Evolutionary conservation across 2,888 invertebrate species (phyloP), one percentile per base, ranked within the genome.

Genomic region (Nowickia ferox): DNA sequence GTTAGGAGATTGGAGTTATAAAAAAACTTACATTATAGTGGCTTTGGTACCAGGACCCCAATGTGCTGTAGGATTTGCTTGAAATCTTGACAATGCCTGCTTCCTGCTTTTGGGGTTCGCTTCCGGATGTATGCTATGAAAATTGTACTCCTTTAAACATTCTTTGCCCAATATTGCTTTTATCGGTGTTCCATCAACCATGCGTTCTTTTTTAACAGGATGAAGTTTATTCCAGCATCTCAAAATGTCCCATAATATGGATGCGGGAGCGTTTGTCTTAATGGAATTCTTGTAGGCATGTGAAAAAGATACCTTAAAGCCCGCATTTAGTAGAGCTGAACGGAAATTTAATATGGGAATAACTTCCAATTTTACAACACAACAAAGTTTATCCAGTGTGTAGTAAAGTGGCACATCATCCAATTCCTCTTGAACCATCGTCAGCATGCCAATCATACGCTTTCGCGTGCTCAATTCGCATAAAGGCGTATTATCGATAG

Each of bases 31-130:
- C 96, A 96, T 97, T 19, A 96, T 95, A 22, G 95, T 95, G 0
- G 97, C 95, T 88, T 96, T 94, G 0, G 96, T 95, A 66, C 98
- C 98, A 0, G 99, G 98, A 1, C 99, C 98, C 98, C 98, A 99
- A 92, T 96, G 94, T 0, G 96, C 95, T 42, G 95, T 93, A 0
- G 98, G 98, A 93, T 99, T 99, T 88, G 94, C 94, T 92, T 97
- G 98, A 93, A 96, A 98, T 55, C 99, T 94, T 1, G 97, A 93
- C 30, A 96, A 93, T 0, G 96, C 95, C 75, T 94, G 94, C 87
- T 95, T 94, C 9, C 97, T 94, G 44, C 98, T 98, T 65, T 93
- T 92, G 0, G 98, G 98, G 93, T 97, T 97, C 0, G 98, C 97
- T 53, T 95, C 94, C 0, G 95, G 93, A 81, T 93, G 93, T 17